A percentile compares a stretch with the other conserved stretches of the same genome.
Evolutionary conservation across 2,797 vertebrate genomes (phyloP).

Genomic region (Diglossa cyanea): DNA sequence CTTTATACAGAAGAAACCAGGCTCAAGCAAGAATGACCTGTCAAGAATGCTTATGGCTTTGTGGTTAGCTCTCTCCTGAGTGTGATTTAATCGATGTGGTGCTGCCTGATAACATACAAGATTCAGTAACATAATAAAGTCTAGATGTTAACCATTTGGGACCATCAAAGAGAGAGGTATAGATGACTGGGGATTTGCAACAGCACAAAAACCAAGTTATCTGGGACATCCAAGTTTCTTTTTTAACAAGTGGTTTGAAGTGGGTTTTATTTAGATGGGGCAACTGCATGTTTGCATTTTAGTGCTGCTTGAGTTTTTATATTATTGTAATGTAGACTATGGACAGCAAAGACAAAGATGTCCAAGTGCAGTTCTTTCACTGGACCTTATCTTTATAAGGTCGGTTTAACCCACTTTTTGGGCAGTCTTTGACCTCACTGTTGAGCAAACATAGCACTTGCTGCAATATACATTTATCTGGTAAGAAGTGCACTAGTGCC

Average conservation of each 20-base stretch:
- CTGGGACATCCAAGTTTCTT: neutral
- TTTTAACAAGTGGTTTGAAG: neutral
- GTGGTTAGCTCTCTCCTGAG: constrained; percentile 53
- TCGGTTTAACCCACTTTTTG: neutral
- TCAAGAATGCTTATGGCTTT: constrained; percentile 69
- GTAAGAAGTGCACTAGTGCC: neutral
- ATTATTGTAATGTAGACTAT: neutral
- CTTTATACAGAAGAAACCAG: constrained; percentile 58
- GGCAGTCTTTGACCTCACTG: neutral
- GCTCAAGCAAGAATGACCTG: constrained; percentile 60
- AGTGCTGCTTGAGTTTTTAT: neutral
- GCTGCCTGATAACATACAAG: constrained; percentile 49
- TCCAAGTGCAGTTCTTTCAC: neutral
- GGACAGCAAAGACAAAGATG: neutral
- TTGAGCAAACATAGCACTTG: neutral
- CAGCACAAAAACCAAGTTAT: neutral
- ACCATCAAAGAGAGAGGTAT: neutral
- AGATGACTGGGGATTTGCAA: neutral
- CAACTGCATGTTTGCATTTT: neutral
- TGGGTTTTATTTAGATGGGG: neutral
- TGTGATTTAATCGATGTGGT: constrained; percentile 53
- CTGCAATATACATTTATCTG: neutral
- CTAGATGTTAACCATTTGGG: constrained; percentile 34
- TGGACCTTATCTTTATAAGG: neutral
- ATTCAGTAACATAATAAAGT: constrained; percentile 40